Evolutionary conservation across 1,140 invertebrate genomes (phyloP).

Genomic region (Neotoxoptera formosana): DNA sequence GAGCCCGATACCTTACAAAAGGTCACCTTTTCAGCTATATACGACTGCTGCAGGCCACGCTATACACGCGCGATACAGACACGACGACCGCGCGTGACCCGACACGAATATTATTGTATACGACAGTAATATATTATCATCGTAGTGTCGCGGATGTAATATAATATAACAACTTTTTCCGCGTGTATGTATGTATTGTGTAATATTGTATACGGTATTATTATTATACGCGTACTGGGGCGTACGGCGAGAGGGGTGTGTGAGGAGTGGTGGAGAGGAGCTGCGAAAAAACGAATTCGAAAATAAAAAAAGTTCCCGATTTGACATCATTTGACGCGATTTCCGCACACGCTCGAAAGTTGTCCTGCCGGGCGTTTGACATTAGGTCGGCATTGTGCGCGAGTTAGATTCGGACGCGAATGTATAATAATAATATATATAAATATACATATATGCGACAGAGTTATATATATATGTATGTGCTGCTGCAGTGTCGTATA

Average conservation of each 20-base stretch:
- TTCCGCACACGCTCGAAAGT: constrained; percentile 10
- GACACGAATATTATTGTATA: background rate
- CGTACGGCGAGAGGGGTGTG: background rate
- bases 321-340: constrained; percentile 37
- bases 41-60: background rate
- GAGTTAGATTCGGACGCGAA: constrained; percentile 46
- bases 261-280: background rate
- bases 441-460: constrained; percentile 2
- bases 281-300: background rate
- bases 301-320: constrained; percentile 36
- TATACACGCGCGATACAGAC: background rate
- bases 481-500: background rate
- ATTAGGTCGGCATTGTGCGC: constrained; percentile 52
- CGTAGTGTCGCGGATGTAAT: background rate
- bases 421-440: constrained; percentile 19
- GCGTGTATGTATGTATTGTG: background rate
- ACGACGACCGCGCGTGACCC: background rate
- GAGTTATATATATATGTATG: background rate
- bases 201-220: background rate
- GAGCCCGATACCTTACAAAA: background rate
- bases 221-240: background rate
- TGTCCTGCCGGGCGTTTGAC: constrained; percentile 32
- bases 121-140: background rate
- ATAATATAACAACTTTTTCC: background rate
- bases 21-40: background rate